Conservation (phyloP, 2,113 vertebrate species). For the Pantherophis guttatus region DNA sequence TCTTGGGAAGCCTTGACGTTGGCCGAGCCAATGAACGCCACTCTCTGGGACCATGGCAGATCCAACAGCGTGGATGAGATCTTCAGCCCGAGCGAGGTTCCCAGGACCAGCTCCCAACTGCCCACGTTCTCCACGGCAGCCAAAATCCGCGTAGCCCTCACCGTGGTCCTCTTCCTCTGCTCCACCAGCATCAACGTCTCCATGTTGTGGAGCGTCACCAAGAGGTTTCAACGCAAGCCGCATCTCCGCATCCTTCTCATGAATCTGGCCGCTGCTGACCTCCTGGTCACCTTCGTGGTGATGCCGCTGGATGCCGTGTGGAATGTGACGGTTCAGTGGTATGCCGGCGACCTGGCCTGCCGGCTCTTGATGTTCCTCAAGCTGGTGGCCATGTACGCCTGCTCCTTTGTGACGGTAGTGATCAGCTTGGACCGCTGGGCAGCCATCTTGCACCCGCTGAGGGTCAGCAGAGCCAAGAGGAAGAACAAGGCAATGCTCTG, state of each 20-base stretch:
- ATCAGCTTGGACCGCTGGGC: conserved; percentile 58
- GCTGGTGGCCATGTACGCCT: conserved; percentile 58
- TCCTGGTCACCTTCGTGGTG: conserved; percentile 59
- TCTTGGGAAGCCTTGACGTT: neutral
- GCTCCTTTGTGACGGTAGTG: conserved; percentile 63
- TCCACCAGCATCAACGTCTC: conserved; percentile 48
- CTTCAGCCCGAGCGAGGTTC: conserved; percentile 22
- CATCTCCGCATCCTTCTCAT: conserved; percentile 35
- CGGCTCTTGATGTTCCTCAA: conserved; percentile 63
- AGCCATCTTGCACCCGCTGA: conserved; percentile 47
- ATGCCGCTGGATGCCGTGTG: conserved; percentile 58
- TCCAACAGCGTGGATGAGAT: neutral
- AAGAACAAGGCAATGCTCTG: conserved; percentile 56
- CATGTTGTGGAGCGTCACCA: conserved; percentile 40
- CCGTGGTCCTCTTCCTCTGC: conserved; percentile 54
- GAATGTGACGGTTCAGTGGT: conserved; percentile 62
- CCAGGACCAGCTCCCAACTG: conserved; percentile 28
- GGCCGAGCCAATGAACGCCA: neutral
- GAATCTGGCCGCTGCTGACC: conserved; percentile 52
- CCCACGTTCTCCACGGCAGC: conserved; percentile 59
- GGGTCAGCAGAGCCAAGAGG: conserved; percentile 34
- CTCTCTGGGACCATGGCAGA: conserved; percentile 2
- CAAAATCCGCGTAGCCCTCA: conserved; percentile 55
- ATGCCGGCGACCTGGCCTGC: conserved; percentile 43
- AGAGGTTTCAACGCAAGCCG: conserved; percentile 10